Conservation (phyloP, 2,113 vertebrate species). For the Anthoscopus minutus region DNA sequence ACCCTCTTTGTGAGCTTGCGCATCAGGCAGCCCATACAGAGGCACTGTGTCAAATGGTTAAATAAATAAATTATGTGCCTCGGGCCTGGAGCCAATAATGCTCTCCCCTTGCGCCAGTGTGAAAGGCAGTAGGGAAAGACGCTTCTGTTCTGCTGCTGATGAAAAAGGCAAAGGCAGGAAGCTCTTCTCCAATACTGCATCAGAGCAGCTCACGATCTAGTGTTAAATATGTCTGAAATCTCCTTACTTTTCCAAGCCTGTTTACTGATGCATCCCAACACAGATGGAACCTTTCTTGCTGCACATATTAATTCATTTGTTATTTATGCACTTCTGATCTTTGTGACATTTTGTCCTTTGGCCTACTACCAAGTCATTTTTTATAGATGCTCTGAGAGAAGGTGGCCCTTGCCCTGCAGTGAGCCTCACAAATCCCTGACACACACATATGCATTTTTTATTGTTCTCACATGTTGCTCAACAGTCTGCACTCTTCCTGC, state of each 20-base stretch:
- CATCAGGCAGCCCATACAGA: background rate
- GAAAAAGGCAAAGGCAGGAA: background rate
- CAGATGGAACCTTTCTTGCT: conserved; percentile 66
- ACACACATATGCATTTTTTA: conserved; percentile 69
- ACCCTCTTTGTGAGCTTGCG: background rate
- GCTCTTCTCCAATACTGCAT: conserved; percentile 6
- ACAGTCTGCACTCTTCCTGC: conserved; percentile 63
- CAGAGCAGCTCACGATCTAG: background rate
- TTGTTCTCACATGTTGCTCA: conserved; percentile 77
- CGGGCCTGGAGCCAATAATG: conserved; percentile 8
- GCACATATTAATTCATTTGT: conserved; percentile 68
- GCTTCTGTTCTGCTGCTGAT: background rate
- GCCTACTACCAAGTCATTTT: conserved; percentile 67
- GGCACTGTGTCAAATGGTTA: background rate
- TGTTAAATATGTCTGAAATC: conserved; percentile 47
- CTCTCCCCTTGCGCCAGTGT: background rate
- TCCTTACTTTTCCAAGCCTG: conserved; percentile 36
- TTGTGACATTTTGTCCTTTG: conserved; percentile 61
- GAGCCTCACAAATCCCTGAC: conserved; percentile 59
- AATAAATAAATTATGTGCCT: background rate
- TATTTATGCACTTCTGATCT: conserved; percentile 66
- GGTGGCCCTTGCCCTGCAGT: conserved; percentile 66
- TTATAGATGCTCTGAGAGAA: conserved; percentile 68
- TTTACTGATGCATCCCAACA: conserved; percentile 56
- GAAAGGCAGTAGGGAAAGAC: background rate